These are phyloP conservation scores for Heliconius congener DNA, from an alignment of 1,140 invertebrate genomes.

Conservation along the genomic window DNA sequence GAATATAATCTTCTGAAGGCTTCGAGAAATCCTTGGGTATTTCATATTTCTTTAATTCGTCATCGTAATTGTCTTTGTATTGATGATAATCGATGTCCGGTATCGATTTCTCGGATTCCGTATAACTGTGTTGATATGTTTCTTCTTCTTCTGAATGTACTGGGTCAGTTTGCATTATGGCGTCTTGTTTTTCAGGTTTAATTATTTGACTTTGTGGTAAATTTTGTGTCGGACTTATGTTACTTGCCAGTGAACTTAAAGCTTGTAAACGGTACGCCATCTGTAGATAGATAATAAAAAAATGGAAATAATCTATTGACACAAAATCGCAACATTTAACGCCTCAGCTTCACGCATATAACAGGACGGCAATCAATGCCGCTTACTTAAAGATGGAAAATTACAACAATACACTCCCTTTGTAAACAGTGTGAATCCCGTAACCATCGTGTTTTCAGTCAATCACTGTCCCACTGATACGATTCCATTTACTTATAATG, in stretches of 20 bases:
- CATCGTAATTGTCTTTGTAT: constrained; percentile 38
- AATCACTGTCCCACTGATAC: too few relatives aligned
- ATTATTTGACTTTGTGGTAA: constrained; percentile 11
- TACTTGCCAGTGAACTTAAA: constrained; percentile 26
- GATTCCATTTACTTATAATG: too few relatives aligned
- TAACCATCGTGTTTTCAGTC: too few relatives aligned
- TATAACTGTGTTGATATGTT: constrained; percentile 48
- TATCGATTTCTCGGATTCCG: constrained; percentile 54
- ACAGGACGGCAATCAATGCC: too few relatives aligned
- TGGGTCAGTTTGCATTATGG: constrained; percentile 74
- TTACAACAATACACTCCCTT: too few relatives aligned
- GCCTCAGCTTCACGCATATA: too few relatives aligned
- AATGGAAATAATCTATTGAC: background rate
- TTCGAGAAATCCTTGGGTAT: constrained; percentile 64
- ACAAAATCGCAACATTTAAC: too few relatives aligned
- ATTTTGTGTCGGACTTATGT: constrained; percentile 23
- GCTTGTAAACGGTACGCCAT: constrained; percentile 55
- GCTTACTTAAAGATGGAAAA: too few relatives aligned
- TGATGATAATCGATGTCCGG: constrained; percentile 38
- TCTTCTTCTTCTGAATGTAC: constrained; percentile 64
- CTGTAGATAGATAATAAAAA: constrained; percentile 37
- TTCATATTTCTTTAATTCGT: constrained; percentile 49
- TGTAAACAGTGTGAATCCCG: too few relatives aligned
- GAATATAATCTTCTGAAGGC: constrained; percentile 61
- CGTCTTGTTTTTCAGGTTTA: constrained; percentile 70